Conservation (phyloP, 2,888 invertebrate species). For the Caenorhabditis becei region DNA sequence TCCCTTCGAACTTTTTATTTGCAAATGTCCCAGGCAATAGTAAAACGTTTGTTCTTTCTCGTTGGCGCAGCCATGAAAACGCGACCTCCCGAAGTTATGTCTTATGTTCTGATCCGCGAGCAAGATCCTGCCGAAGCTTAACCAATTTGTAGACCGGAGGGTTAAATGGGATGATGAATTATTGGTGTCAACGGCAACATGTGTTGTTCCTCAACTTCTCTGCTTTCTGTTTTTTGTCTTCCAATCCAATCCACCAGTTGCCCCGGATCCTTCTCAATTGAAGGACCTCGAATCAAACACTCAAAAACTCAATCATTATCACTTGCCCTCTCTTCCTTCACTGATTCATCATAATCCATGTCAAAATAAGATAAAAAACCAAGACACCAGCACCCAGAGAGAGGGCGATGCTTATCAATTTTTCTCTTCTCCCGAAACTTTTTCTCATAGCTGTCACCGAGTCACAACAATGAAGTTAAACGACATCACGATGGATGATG, state of each 20-base stretch:
- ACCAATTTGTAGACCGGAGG: conserved; percentile 43
- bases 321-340: background rate
- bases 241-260: conserved; percentile 35
- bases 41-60: background rate
- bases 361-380: conserved; percentile 3
- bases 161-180: conserved; percentile 52
- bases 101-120: conserved; percentile 33
- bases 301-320: conserved; percentile 11
- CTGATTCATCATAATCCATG: conserved; percentile 12
- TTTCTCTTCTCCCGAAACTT: conserved; percentile 14
- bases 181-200: conserved; percentile 56
- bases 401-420: conserved; percentile 38
- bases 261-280: background rate
- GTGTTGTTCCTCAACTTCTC: conserved; percentile 42
- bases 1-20: too few species aligned
- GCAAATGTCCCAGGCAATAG: background rate
- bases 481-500: conserved; percentile 59
- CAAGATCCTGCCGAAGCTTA: background rate
- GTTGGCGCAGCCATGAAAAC: background rate
- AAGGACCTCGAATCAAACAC: background rate
- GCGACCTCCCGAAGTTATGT: conserved; percentile 2
- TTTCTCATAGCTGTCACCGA: conserved; percentile 46
- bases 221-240: conserved; percentile 34
- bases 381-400: conserved; percentile 5
- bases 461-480: conserved; percentile 62